These are phyloP conservation scores for Scaptomyza polygonia DNA, from an alignment of 2,888 invertebrate species.

Conservation along the genomic window DNA sequence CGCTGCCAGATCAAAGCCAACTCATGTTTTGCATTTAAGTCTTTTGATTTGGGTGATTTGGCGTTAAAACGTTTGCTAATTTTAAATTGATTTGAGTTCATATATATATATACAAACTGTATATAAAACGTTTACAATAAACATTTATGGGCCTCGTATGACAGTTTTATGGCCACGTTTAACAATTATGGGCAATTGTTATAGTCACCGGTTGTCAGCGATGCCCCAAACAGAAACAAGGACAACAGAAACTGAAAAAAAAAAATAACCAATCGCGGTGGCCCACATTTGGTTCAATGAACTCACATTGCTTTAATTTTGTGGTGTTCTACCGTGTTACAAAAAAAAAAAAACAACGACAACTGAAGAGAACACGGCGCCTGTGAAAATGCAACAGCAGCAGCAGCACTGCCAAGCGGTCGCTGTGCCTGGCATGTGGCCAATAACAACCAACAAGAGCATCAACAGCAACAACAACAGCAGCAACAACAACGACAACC, in stretches of 20 bases:
- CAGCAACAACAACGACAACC: slow-evolving; percentile 19
- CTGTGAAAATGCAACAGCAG: slow-evolving; percentile 51
- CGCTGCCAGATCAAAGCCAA: slow-evolving; percentile 18
- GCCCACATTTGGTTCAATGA: slow-evolving; percentile 72
- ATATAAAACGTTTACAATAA: slow-evolving; percentile 52
- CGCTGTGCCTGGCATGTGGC: slow-evolving; percentile 67
- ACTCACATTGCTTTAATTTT: slow-evolving; percentile 64
- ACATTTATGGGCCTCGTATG: slow-evolving; percentile 63
- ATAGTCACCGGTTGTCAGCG: slow-evolving; percentile 10
- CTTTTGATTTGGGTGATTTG: slow-evolving; percentile 20
- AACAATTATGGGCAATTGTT: slow-evolving; percentile 71
- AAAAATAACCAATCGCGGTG: slow-evolving; percentile 24
- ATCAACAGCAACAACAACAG: slow-evolving; percentile 24
- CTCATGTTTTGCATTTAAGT: slow-evolving; percentile 19
- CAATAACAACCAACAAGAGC: slow-evolving; percentile 43
- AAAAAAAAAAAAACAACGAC: slow-evolving; percentile 24
- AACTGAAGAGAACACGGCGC: slow-evolving; percentile 22
- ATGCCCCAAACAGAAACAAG: background rate
- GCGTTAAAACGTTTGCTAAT: background rate
- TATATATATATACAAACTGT: slow-evolving; percentile 28
- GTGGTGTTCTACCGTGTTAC: slow-evolving; percentile 46
- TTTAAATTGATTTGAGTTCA: slow-evolving; percentile 34
- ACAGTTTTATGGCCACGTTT: slow-evolving; percentile 72
- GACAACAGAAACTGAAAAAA: background rate
- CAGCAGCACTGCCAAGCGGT: slow-evolving; percentile 4